A percentile compares a stretch with the other conserved stretches of the same genome.
Conservation (phyloP, 2,113 vertebrate species). For the Ceyx margarethae region DNA sequence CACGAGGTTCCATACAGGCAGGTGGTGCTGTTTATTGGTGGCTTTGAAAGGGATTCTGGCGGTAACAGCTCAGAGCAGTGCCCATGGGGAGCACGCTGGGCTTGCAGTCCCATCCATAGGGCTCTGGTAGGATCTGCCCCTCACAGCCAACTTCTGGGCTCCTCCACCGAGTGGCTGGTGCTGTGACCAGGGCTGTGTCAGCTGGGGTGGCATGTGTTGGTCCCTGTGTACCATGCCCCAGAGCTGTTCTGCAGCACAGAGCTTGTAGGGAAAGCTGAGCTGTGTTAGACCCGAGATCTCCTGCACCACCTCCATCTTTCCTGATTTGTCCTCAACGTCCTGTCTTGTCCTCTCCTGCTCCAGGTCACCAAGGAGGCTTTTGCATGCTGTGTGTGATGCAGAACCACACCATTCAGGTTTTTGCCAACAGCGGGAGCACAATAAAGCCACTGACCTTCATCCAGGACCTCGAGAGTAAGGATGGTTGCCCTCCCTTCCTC, state of each 20-base stretch:
- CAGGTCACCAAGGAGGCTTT: constrained; percentile 92
- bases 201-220: fast-evolving
- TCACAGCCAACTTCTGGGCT: fast-evolving
- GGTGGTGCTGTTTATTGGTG: not conserved
- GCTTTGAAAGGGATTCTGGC: not conserved
- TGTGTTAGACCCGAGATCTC: not conserved
- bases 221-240: not conserved
- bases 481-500: not conserved
- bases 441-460: constrained; percentile 95
- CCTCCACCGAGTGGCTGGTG: not conserved
- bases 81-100: fast-evolving
- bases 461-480: constrained; percentile 93
- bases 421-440: constrained; percentile 90
- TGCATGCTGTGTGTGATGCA: constrained; percentile 98
- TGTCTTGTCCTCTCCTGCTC: not conserved
- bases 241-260: no score
- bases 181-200: not conserved
- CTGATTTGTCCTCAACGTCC: fast-evolving
- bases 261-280: not conserved
- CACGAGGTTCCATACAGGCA: not conserved
- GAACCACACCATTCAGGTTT: constrained; percentile 92
- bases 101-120: fast-evolving
- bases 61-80: not conserved
- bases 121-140: not conserved
- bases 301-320: not conserved